These are phyloP conservation scores for Eueremaeus valkanovi DNA, from an alignment of 2,888 invertebrate genomes.

Conservation along the genomic window DNA sequence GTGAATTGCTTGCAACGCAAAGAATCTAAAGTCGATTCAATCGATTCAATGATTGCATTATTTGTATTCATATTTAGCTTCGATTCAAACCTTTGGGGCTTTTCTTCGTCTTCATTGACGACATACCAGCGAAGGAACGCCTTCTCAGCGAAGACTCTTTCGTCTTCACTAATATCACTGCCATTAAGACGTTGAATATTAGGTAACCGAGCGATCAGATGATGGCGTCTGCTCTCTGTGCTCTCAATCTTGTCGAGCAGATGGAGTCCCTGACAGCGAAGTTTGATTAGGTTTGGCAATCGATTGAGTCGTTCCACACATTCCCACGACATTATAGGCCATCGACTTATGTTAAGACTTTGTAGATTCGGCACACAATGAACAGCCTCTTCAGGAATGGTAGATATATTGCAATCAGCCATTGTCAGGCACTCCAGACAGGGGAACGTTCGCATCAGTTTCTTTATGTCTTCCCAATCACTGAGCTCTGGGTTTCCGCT, in stretches of 20 bases:
- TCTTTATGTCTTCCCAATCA: conserved; percentile 75
- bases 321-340: conserved; percentile 76
- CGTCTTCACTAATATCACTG: conserved; percentile 77
- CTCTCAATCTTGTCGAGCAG: conserved; percentile 61
- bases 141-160: conserved; percentile 85
- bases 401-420: conserved; percentile 71
- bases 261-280: conserved; percentile 72
- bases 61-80: neutral
- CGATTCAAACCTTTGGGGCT: conserved; percentile 50
- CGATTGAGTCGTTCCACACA: conserved; percentile 79
- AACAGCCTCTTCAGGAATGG: conserved; percentile 44
- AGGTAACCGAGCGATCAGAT: conserved; percentile 80
- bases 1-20: conserved; percentile 74
- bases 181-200: conserved; percentile 82
- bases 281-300: conserved; percentile 75
- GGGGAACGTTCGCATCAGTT: conserved; percentile 79
- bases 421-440: conserved; percentile 76
- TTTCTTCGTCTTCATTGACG: conserved; percentile 60
- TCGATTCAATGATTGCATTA: neutral
- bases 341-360: conserved; percentile 70
- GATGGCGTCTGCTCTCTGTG: conserved; percentile 73
- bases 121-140: conserved; percentile 88
- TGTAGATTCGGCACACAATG: conserved; percentile 60
- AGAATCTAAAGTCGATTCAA: conserved; percentile 61
- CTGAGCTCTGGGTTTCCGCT: conserved; percentile 75